Evolutionary conservation across 2,888 invertebrate species (phyloP).

Genomic region (Oasisia sp.): DNA sequence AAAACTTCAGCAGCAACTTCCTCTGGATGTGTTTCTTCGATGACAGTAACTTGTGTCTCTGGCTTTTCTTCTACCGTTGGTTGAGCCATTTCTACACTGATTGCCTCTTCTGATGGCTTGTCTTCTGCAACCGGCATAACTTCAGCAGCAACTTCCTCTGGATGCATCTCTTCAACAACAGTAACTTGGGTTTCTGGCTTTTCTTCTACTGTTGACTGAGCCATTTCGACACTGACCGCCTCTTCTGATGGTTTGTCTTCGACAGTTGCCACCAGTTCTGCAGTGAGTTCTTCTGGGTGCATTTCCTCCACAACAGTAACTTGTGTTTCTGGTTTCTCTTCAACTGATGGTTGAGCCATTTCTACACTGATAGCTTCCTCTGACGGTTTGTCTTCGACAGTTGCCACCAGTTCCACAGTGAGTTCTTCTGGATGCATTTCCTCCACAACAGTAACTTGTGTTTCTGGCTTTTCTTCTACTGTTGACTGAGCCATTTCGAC

Average conservation of each 20-base stretch:
- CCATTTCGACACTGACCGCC: conserved; percentile 28
- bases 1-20: conserved; percentile 24
- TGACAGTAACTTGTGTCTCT: background rate
- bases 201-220: conserved; percentile 19
- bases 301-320: background rate
- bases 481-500: conserved; percentile 23
- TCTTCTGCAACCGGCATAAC: background rate
- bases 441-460: background rate
- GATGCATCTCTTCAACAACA: background rate
- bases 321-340: background rate
- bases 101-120: conserved; percentile 29
- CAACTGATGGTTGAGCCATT: conserved; percentile 14
- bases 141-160: conserved; percentile 18
- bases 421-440: background rate
- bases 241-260: conserved; percentile 28
- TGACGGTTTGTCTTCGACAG: conserved; percentile 22
- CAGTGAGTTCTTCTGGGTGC: background rate
- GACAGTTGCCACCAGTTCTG: background rate
- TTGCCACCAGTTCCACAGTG: background rate
- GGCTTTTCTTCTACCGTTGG: conserved; percentile 17
- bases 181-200: conserved; percentile 13
- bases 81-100: conserved; percentile 26
- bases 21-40: background rate
- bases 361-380: conserved; percentile 30
- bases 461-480: background rate